These are phyloP conservation scores for Harmothoe impar DNA, from an alignment of 2,888 invertebrate genomes.

Conservation along the genomic window DNA sequence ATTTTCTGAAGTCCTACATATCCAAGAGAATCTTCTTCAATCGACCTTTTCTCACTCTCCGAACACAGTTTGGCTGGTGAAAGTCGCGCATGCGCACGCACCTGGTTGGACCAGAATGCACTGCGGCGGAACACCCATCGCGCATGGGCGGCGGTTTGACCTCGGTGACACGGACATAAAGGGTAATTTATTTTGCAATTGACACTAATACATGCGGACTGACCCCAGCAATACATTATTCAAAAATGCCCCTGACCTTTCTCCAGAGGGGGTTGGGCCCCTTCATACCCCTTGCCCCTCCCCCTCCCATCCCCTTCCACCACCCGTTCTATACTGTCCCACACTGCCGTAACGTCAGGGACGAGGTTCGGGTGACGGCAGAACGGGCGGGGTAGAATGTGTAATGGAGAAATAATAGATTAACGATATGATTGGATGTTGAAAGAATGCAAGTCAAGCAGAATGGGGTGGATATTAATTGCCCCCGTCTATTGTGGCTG, in stretches of 20 bases:
- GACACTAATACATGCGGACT: slow-evolving; percentile 60
- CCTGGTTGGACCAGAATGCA: slow-evolving; percentile 52
- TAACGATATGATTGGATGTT: slow-evolving; percentile 60
- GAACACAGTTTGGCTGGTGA: not conserved
- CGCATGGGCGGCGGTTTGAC: slow-evolving; percentile 52
- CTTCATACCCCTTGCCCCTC: not conserved
- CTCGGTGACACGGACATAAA: slow-evolving; percentile 49
- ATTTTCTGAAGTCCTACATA: no score
- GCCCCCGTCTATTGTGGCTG: not conserved
- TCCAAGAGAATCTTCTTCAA: no score
- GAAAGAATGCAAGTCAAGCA: slow-evolving; percentile 29
- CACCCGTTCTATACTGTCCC: no score
- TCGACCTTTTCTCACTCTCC: not conserved
- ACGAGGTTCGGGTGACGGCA: not conserved
- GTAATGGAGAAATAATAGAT: slow-evolving; percentile 51
- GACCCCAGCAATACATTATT: slow-evolving; percentile 61
- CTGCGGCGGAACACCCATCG: slow-evolving; percentile 50
- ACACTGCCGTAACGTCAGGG: not conserved
- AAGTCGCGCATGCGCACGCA: not conserved
- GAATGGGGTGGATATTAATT: slow-evolving; percentile 45
- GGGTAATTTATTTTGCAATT: slow-evolving; percentile 61
- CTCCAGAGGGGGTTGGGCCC: not conserved
- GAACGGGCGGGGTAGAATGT: not conserved
- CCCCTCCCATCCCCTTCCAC: not conserved
- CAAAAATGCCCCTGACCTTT: not conserved